phyloP scores from a whole-genome alignment of 2,888 invertebrate species.

The Aricia artaxerxes region DNA sequence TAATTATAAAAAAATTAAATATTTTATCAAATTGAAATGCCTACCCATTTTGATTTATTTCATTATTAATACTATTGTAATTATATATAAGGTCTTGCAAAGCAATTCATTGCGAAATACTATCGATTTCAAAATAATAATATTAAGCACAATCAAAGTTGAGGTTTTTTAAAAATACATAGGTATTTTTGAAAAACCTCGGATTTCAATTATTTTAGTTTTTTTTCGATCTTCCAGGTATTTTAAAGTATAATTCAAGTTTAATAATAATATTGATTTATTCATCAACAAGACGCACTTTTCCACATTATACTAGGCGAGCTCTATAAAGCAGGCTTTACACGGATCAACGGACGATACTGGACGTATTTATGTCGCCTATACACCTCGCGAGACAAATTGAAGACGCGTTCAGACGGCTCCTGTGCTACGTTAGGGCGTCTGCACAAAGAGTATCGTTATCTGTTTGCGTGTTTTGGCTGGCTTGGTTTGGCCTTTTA shows the following conservation, averaged over 20 bases:
- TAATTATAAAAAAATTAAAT: not conserved
- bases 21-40: not conserved
- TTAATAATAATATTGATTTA: not conserved
- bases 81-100: not conserved
- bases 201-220: no score
- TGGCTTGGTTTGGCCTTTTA: no score
- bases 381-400: not conserved
- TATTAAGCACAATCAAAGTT: no score
- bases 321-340: conserved; percentile 10
- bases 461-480: no score
- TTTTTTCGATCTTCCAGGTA: no score
- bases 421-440: not conserved
- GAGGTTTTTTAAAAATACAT: no score
- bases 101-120: no score
- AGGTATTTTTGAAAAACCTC: no score
- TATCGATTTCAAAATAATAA: no score
- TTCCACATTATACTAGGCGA: not conserved
- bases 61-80: not conserved
- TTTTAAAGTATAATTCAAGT: not conserved
- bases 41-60: not conserved
- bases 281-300: not conserved
- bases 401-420: conserved; percentile 1
- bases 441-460: not conserved
- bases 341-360: not conserved
- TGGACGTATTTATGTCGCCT: not conserved